phyloP scores from a whole-genome alignment of 1,140 invertebrate species.

The Anastrepha ludens region DNA sequence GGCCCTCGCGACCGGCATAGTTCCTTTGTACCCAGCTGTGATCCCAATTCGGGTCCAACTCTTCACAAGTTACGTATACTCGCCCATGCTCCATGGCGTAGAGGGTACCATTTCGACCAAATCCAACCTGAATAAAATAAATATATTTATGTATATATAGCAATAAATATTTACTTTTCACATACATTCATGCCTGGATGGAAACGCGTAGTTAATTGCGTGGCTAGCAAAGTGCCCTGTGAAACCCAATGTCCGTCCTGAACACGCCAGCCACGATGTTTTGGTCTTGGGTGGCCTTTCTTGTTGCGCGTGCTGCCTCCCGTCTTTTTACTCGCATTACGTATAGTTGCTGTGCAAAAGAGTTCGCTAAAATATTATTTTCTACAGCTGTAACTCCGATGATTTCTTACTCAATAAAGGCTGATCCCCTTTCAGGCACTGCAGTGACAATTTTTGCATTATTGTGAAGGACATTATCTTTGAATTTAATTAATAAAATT shows the following conservation, averaged over 20 bases:
- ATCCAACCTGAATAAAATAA: constrained; percentile 79
- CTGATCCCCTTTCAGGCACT: constrained; percentile 68
- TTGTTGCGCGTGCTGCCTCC: constrained; percentile 80
- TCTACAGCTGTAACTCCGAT: background rate
- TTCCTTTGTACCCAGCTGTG: constrained; percentile 80
- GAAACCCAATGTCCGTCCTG: constrained; percentile 81
- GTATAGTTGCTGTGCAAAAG: constrained; percentile 64
- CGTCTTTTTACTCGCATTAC: constrained; percentile 83
- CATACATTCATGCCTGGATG: constrained; percentile 88
- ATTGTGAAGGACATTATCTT: constrained; percentile 67
- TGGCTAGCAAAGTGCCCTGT: constrained; percentile 81
- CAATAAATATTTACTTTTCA: constrained; percentile 36
- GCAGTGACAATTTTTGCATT: constrained; percentile 67
- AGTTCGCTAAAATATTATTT: constrained; percentile 39
- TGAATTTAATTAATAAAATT: background rate
- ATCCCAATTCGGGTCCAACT: constrained; percentile 82
- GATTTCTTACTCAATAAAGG: constrained; percentile 65
- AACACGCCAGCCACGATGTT: constrained; percentile 83
- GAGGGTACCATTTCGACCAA: constrained; percentile 84
- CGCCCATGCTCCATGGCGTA: constrained; percentile 84
- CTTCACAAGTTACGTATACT: constrained; percentile 86
- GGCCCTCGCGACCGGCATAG: constrained; percentile 79
- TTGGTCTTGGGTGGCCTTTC: constrained; percentile 79
- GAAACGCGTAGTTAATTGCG: constrained; percentile 81
- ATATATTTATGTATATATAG: constrained; percentile 19